phyloP scores from a whole-genome alignment of 2,113 vertebrate species.

The Lamprologus lemairii region DNA sequence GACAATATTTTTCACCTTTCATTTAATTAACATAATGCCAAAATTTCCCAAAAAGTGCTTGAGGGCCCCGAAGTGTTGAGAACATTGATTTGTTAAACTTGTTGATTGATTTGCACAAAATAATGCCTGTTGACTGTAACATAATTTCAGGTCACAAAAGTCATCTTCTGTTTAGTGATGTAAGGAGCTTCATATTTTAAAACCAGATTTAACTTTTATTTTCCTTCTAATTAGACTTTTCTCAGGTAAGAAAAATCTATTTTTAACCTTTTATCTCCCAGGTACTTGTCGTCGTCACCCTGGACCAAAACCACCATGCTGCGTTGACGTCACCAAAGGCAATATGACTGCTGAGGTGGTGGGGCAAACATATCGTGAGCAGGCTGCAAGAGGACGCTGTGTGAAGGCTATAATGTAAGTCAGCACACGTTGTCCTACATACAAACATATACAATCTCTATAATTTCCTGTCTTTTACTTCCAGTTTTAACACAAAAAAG shows the following conservation, averaged over 20 bases:
- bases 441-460: neutral
- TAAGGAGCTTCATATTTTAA: neutral
- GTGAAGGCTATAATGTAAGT: neutral
- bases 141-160: neutral
- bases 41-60: rapidly evolving
- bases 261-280: rapidly evolving
- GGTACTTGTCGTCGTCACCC: rapidly evolving
- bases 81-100: neutral
- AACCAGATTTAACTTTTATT: neutral
- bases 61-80: rapidly evolving
- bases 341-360: too few species aligned
- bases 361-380: too few species aligned
- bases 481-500: rapidly evolving
- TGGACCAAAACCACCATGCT: rapidly evolving
- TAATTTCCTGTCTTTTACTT: rapidly evolving
- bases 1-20: neutral
- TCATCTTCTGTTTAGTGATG: neutral
- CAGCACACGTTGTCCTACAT: neutral
- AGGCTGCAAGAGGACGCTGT: rapidly evolving
- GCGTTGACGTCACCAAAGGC: rapidly evolving
- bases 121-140: neutral
- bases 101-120: neutral
- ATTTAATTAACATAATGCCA: rapidly evolving
- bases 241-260: rapidly evolving
- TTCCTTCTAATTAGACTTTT: rapidly evolving